Percentiles rank a stretch among this genome's conserved stretches.
These are phyloP conservation scores for Mastomys coucha DNA, from an alignment of 2,113 vertebrate species.

Conservation along the genomic window DNA sequence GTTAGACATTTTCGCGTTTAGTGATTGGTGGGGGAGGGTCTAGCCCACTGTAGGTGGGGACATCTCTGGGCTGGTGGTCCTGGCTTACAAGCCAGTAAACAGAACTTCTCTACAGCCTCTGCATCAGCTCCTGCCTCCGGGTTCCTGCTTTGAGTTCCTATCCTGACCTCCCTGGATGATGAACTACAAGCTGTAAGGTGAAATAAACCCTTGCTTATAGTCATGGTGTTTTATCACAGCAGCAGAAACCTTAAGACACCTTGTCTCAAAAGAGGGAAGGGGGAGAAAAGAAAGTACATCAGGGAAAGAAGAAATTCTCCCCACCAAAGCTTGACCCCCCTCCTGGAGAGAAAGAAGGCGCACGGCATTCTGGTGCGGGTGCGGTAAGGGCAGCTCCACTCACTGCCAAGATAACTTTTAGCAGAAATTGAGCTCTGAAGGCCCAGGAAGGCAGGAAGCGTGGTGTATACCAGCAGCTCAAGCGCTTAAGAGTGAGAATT, in stretches of 20 bases:
- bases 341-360: background rate
- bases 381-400: background rate
- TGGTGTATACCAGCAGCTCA: fast-evolving
- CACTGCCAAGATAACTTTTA: background rate
- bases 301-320: background rate
- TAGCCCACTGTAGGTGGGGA: background rate
- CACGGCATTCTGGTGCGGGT: background rate
- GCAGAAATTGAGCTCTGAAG: background rate
- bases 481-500: background rate
- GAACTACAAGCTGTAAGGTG: background rate
- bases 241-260: background rate
- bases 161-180: background rate
- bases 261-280: background rate
- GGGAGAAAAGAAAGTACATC: background rate
- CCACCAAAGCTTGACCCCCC: background rate
- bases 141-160: background rate
- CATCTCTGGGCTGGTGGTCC: background rate
- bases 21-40: background rate
- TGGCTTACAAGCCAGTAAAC: background rate
- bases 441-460: background rate
- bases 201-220: background rate
- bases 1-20: background rate
- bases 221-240: background rate
- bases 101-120: background rate
- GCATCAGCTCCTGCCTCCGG: background rate